Conservation (phyloP, 2,888 invertebrate species). For the Nemurella pictetii region DNA sequence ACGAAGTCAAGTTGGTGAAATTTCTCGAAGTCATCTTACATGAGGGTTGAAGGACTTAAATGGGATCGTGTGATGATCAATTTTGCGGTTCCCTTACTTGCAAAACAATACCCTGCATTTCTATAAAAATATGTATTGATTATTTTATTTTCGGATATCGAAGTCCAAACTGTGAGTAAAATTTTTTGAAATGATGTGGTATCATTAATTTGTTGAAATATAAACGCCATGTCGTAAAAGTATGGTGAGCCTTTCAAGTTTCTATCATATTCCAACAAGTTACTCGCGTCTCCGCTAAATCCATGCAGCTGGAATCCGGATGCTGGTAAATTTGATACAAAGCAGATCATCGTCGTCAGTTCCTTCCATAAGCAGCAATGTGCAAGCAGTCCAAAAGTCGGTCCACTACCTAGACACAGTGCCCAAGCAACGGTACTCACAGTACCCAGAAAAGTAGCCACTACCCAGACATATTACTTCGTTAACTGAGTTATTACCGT, state of each 20-base stretch:
- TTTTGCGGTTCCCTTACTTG: neutral
- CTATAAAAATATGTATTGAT: neutral
- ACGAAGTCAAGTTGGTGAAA: neutral
- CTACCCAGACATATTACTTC: no score
- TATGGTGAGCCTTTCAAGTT: slow-evolving; percentile 15
- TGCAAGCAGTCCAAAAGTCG: no score
- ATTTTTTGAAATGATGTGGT: neutral
- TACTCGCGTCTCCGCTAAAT: no score
- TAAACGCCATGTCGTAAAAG: slow-evolving; percentile 24
- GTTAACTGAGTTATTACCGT: no score
- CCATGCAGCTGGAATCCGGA: slow-evolving; percentile 4
- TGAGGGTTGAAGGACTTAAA: neutral
- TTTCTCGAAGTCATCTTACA: neutral
- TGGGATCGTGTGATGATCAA: no score
- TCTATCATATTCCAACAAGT: no score
- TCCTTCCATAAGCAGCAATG: no score
- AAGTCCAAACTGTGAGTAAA: neutral
- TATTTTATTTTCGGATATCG: neutral
- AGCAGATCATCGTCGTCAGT: no score
- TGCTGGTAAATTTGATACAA: neutral
- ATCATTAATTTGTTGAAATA: neutral
- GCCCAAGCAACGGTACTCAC: no score
- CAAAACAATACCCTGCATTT: neutral
- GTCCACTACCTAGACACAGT: no score
- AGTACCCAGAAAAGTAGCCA: no score